phyloP scores from a whole-genome alignment of 1,140 invertebrate species.

The Potamilus streckersoni region DNA sequence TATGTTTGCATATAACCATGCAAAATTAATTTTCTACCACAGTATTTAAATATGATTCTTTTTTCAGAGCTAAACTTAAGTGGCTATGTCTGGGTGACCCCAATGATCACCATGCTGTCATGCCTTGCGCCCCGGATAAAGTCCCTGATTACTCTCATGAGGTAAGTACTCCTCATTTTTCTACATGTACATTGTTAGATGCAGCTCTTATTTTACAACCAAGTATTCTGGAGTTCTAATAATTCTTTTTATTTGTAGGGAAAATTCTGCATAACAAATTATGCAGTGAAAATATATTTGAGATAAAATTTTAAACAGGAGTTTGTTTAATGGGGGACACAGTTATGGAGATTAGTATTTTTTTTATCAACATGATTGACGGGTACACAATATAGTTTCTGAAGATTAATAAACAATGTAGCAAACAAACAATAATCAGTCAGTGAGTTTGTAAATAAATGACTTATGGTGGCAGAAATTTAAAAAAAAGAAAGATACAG shows the following conservation, averaged over 20 bases:
- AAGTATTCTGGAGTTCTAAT: background rate
- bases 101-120: slow-evolving; percentile 95
- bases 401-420: too few relatives aligned
- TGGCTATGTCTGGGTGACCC: slow-evolving; percentile 95
- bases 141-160: slow-evolving; percentile 94
- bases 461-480: too few relatives aligned
- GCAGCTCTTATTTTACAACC: background rate
- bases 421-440: too few relatives aligned
- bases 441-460: too few relatives aligned
- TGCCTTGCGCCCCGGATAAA: slow-evolving; percentile 96
- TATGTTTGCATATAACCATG: too few relatives aligned
- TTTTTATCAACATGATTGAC: background rate
- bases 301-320: background rate
- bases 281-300: background rate
- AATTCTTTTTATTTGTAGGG: background rate
- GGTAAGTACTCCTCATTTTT: slow-evolving; percentile 34
- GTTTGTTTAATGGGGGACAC: background rate
- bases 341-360: background rate
- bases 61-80: slow-evolving; percentile 79
- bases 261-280: too few relatives aligned
- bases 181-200: background rate
- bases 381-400: too few relatives aligned
- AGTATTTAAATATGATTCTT: background rate
- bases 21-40: too few relatives aligned
- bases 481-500: too few relatives aligned